Base-by-base conservation (phyloP, 2,113 vertebrate species). In the Gopherus evgoodei region DNA sequence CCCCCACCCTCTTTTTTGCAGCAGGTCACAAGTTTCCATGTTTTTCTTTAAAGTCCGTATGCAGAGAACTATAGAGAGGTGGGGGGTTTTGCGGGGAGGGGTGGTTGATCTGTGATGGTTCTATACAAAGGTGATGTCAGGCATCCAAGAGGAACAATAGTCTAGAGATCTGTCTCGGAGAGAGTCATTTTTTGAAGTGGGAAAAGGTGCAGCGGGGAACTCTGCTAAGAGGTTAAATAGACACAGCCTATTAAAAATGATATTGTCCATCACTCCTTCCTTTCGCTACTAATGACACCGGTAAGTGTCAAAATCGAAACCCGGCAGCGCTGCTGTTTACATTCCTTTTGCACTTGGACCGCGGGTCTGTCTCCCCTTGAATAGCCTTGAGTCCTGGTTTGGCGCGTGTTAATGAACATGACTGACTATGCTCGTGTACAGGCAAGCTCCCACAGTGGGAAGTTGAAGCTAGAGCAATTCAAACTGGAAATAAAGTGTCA, bases 61-160 rank as follows among this genome's bases (percentile, higher is more conserved):
- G 59, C 6, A 7, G 31, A 65, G 31, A 59, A 17, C 59, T 35
- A 65, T 7, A 17, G 59, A 16, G 59, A 35, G 59, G 31, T 56
- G 54, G 54, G 56, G 22, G 11, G 1, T 4, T 8, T 14, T 31
- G 11, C 3, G 6, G 59, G 59, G 3, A 2, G 13, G 59, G 31
- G 11, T 59, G 56, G 24, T 65, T 17, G 59, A 5, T 35, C 59
- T 65, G 59, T 35, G 25, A 29, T 3, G 27, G 57, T 59, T 59
- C 27, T 59, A 2, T 59, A 59, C 57, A 59, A 59, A 59, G 57
- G 57, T 31, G 5, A 31, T 31, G 13, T 65, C 29, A 35, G 59
- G 31, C 13, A 14, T 65, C 59, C 59, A 65, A 14, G 29, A 65
- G 31, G 0, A 13, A 14, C 29, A 62, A 62, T 14, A 62, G 56